Evolutionary conservation across 2,888 invertebrate genomes (phyloP).

Genomic region (Aromia moschata): DNA sequence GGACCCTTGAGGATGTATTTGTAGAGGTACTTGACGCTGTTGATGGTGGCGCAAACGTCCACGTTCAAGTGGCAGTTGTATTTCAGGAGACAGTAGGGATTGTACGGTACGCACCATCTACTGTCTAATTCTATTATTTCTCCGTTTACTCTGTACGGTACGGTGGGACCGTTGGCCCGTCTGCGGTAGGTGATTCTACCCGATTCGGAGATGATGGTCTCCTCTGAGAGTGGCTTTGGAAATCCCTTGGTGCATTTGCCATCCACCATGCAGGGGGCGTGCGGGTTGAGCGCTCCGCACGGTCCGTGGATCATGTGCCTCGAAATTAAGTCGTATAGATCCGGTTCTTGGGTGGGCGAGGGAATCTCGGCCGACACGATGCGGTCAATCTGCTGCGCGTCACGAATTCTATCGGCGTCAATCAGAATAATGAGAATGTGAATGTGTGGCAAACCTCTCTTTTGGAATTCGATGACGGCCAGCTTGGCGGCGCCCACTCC

Average conservation of each 20-base stretch:
- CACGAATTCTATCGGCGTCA: conserved; percentile 38
- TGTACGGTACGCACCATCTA: too few species aligned
- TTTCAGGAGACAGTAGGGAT: too few species aligned
- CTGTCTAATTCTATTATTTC: too few species aligned
- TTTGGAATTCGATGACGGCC: too few species aligned
- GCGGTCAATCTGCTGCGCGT: conserved; percentile 42
- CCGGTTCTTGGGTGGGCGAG: conserved; percentile 46
- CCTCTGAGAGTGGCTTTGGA: conserved; percentile 23
- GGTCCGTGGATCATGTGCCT: conserved; percentile 61
- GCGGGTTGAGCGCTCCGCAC: conserved; percentile 48
- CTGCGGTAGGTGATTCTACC: conserved; percentile 27
- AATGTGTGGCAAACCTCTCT: conserved; percentile 47
- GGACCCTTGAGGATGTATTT: too few species aligned
- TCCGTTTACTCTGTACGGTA: too few species aligned
- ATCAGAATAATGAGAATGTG: conserved; percentile 52
- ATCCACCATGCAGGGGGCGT: conserved; percentile 58
- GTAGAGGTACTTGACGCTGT: too few species aligned
- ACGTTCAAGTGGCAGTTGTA: too few species aligned
- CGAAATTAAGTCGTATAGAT: conserved; percentile 49
- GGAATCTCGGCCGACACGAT: conserved; percentile 55
- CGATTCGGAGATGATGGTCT: conserved; percentile 29
- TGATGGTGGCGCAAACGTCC: too few species aligned
- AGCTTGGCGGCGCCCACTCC: too few species aligned
- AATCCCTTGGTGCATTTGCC: conserved; percentile 52
- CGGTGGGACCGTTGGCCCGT: too few species aligned